These are phyloP conservation scores for Bothrops jararaca DNA, from an alignment of 2,113 vertebrate species.

Conservation along the genomic window DNA sequence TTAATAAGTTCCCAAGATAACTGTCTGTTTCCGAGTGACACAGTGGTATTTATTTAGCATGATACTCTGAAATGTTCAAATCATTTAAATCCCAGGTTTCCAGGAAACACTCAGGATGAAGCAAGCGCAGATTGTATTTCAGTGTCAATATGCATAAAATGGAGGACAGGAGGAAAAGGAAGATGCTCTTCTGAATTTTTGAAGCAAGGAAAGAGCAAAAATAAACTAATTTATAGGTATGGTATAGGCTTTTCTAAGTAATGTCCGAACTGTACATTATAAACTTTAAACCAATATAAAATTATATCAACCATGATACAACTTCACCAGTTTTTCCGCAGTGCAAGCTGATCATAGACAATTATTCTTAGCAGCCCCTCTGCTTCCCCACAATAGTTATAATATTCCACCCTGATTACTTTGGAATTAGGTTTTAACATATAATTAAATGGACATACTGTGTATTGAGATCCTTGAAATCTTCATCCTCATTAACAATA, in stretches of 20 bases:
- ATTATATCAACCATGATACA: neutral
- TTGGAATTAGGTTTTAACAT: slow-evolving; percentile 16
- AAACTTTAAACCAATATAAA: neutral
- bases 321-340: neutral
- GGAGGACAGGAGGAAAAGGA: neutral
- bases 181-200: neutral
- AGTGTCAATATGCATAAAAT: neutral
- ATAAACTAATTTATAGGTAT: neutral
- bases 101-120: neutral
- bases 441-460: slow-evolving; percentile 1
- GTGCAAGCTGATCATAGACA: neutral
- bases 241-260: neutral
- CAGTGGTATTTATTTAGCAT: neutral
- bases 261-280: neutral
- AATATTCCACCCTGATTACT: neutral
- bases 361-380: neutral
- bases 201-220: neutral
- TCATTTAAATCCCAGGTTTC: neutral
- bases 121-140: neutral
- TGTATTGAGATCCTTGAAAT: slow-evolving; percentile 30
- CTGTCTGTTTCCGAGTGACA: neutral
- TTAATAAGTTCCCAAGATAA: neutral
- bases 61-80: neutral
- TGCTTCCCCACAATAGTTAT: slow-evolving; percentile 4
- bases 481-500: slow-evolving; percentile 13